A percentile compares a stretch with the other conserved stretches of the same genome.
Conservation (phyloP, 2,888 invertebrate genomes). For the Eueremaeus valkanovi region DNA sequence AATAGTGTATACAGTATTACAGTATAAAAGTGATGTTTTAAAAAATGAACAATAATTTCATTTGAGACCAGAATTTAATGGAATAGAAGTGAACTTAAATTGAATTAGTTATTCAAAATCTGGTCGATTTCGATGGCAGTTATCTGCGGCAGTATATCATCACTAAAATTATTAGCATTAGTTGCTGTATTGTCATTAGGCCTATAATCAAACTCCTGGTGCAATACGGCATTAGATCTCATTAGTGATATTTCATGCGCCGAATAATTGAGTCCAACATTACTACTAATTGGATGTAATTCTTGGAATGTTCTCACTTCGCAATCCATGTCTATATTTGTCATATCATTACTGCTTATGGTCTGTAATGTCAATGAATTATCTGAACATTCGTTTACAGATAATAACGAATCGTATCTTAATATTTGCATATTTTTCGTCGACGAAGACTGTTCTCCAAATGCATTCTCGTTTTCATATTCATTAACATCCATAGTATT, state of each 20-base stretch:
- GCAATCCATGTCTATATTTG: slow-evolving; percentile 7
- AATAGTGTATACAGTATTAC: no score
- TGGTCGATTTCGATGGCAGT: slow-evolving; percentile 33
- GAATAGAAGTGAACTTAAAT: not conserved
- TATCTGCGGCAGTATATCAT: slow-evolving; percentile 29
- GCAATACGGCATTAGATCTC: slow-evolving; percentile 9
- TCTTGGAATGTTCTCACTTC: slow-evolving; percentile 23
- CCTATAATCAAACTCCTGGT: slow-evolving; percentile 26
- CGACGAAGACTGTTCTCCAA: not conserved
- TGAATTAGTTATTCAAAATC: slow-evolving; percentile 23
- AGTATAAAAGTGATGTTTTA: no score
- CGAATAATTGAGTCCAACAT: slow-evolving; percentile 33
- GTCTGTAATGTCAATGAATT: not conserved
- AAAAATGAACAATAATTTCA: not conserved
- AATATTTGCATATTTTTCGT: slow-evolving; percentile 32
- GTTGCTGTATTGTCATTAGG: not conserved
- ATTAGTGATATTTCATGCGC: slow-evolving; percentile 25
- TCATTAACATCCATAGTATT: no score
- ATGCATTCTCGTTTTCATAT: slow-evolving; percentile 21
- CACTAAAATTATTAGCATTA: not conserved
- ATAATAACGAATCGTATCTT: slow-evolving; percentile 25
- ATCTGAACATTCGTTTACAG: slow-evolving; percentile 1
- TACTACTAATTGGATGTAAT: slow-evolving; percentile 32
- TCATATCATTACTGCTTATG: not conserved
- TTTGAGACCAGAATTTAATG: not conserved